Evolutionary conservation across 2,113 vertebrate species (phyloP), one percentile per base, ranked within the genome.

Genomic region (Cyprinodon variegatus): DNA sequence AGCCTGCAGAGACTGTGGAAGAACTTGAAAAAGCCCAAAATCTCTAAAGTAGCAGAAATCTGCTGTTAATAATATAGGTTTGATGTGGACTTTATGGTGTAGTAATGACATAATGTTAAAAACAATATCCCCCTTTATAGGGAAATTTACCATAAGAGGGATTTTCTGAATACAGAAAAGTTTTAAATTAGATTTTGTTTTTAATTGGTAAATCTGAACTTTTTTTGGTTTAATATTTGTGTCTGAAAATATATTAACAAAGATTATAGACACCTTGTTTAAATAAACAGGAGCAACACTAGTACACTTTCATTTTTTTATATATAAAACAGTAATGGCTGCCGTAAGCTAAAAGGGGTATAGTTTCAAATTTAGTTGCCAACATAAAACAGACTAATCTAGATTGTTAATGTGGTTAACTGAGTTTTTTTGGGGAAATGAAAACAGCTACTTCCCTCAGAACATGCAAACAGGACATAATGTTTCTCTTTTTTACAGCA

Each of bases 391-490:
- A 53, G 50, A n/a, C 3, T 6, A 9, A 57, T 20, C 20, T n/a
- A 7, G 50, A n/a, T 57, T n/a, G 20, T 57, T 62, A 20, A 61
- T 57, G 11, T 61, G 9, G 38, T 0, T 14, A 73, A 50, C 41
- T 78, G 64, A 66, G 14, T 68, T 43, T 68, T 45, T 36, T 59
- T 29, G n/a, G 37, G 61, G 73, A 87, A 82, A 40, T 82, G 61
- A 81, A 79, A 88, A 12, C 13, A 61, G 61, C 9, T 61, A 37
- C 72, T 82, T 80, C 79, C 74, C 7, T n/a, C 48, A 57, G 50
- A 57, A 57, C 17, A 2, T 57, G 17, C n/a, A 7, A 57, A 57
- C 20, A n/a, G 50, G 50, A 57, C 17, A 57, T 57, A 20, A 17
- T 57, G 20, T 57, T 57, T 57, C 29, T 29, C 50, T 1, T 57